These are phyloP conservation scores for Malacoraja senta DNA, from an alignment of 2,797 vertebrate genomes.

Conservation along the genomic window DNA sequence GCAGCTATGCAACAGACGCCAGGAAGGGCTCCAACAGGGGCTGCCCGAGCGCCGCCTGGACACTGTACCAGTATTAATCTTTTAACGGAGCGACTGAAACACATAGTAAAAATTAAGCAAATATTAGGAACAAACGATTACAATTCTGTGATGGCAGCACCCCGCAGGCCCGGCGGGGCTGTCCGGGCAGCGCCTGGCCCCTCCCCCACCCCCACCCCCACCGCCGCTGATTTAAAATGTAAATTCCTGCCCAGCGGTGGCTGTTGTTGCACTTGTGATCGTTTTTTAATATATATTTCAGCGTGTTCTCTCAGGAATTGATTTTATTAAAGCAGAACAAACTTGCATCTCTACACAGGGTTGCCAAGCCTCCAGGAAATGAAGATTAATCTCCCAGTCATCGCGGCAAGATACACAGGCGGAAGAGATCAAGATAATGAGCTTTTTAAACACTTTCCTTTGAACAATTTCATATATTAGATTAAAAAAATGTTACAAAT, in stretches of 20 bases:
- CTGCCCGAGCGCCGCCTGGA: background rate
- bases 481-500: background rate
- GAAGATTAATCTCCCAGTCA: background rate
- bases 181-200: background rate
- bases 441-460: background rate
- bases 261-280: background rate
- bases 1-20: constrained; percentile 32
- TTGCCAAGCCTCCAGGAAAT: background rate
- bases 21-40: background rate
- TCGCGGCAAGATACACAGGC: background rate
- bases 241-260: background rate
- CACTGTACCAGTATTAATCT: background rate
- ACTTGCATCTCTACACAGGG: background rate
- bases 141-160: background rate
- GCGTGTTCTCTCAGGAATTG: background rate
- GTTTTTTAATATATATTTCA: background rate
- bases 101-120: background rate
- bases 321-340: background rate
- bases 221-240: background rate
- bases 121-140: background rate
- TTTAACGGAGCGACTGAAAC: background rate
- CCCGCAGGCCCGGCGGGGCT: background rate
- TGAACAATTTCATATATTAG: background rate
- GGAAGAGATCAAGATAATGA: background rate
- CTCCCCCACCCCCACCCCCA: too few relatives aligned